phyloP scores from a whole-genome alignment of 2,888 invertebrate species.

The Microctonus aethiopoides region DNA sequence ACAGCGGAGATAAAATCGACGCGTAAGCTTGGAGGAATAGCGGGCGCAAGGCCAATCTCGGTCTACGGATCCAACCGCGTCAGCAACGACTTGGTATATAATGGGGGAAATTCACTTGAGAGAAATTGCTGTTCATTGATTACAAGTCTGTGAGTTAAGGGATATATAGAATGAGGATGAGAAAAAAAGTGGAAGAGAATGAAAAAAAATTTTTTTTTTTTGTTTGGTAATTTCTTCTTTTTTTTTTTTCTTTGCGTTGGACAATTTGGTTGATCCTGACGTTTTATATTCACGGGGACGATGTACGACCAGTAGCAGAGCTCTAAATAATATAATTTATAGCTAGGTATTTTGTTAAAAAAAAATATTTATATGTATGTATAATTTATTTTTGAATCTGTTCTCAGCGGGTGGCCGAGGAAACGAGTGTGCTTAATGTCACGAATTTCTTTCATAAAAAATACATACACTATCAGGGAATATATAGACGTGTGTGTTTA shows the following conservation, averaged over 20 bases:
- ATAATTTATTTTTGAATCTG: too few species aligned
- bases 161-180: not conserved
- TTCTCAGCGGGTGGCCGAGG: too few species aligned
- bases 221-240: not conserved
- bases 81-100: conserved; percentile 14
- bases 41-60: conserved; percentile 17
- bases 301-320: too few species aligned
- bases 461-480: too few species aligned
- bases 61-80: conserved; percentile 24
- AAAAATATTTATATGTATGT: not conserved
- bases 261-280: too few species aligned
- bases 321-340: too few species aligned
- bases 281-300: too few species aligned
- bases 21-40: conserved; percentile 13
- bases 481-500: too few species aligned
- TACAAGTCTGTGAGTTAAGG: conserved; percentile 11
- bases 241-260: not conserved
- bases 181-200: not conserved
- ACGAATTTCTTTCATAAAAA: conserved; percentile 20
- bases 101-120: conserved; percentile 20
- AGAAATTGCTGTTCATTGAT: conserved; percentile 32
- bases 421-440: conserved; percentile 32
- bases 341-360: not conserved
- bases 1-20: conserved; percentile 27
- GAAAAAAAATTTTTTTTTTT: not conserved